Evolutionary conservation across 30 jellyfish, hydroid and myxozoan genomes (phyloP).

Genomic region (Chironex yamaguchii): DNA sequence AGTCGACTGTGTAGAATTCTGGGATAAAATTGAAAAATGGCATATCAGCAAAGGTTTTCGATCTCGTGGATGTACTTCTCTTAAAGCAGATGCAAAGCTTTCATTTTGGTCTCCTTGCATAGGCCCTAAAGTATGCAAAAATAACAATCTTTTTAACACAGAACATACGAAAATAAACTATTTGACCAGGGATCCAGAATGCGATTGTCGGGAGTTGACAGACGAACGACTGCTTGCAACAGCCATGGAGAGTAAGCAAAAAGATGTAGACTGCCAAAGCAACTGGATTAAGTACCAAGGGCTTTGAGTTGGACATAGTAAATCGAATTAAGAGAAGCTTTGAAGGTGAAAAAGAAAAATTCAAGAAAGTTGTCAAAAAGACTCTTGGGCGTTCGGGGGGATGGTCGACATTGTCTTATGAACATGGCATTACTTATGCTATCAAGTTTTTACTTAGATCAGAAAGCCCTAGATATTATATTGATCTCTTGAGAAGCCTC

Average conservation of each 20-base stretch:
- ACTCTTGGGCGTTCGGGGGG: conserved; percentile 36
- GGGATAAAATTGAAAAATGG: conserved; percentile 51
- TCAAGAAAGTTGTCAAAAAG: not conserved
- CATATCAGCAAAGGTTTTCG: no score
- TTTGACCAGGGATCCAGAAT: conserved; percentile 16
- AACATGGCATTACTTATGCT: not conserved
- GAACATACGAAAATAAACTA: conserved; percentile 42
- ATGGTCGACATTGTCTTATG: not conserved
- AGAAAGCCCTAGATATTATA: conserved; percentile 6
- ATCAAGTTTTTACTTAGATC: not conserved
- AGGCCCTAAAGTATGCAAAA: conserved; percentile 2
- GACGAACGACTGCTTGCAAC: conserved; percentile 52
- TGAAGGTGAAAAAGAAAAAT: not conserved
- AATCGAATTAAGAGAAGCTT: conserved; percentile 12
- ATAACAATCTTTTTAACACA: conserved; percentile 13
- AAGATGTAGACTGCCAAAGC: conserved; percentile 16
- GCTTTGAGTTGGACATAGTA: conserved; percentile 34
- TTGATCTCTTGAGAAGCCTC: not conserved
- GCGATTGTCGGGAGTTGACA: conserved; percentile 26
- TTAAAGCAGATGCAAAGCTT: no score
- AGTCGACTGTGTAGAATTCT: conserved; percentile 27
- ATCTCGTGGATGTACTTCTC: no score
- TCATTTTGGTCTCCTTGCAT: conserved; percentile 66
- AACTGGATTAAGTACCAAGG: conserved; percentile 22
- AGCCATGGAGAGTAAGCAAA: not conserved